phyloP scores from a whole-genome alignment of 2,797 vertebrate genomes.

The Macroramphosus scolopax region DNA sequence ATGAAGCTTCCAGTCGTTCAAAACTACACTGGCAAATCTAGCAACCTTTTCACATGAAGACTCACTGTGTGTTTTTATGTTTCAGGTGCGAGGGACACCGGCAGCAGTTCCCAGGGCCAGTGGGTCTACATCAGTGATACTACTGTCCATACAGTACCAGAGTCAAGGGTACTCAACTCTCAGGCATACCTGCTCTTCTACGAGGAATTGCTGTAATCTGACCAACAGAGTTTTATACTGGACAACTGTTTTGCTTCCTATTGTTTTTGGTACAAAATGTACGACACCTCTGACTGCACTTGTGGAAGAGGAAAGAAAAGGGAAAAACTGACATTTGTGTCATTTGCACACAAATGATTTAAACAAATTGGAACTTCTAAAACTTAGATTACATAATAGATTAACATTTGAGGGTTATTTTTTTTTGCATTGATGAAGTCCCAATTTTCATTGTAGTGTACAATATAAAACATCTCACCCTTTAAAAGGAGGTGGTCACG shows the following conservation, averaged over 20 bases:
- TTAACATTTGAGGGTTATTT: slow-evolving; percentile 8
- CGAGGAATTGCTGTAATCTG: slow-evolving; percentile 85
- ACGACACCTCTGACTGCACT: slow-evolving; percentile 20
- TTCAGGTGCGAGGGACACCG: slow-evolving; percentile 84
- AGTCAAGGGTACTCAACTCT: slow-evolving; percentile 93
- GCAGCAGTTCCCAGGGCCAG: slow-evolving; percentile 79
- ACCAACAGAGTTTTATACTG: slow-evolving; percentile 12
- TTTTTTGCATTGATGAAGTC: no score
- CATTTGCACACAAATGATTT: slow-evolving; percentile 11
- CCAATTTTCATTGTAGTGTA: no score
- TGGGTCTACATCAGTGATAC: slow-evolving; percentile 97
- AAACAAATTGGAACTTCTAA: slow-evolving; percentile 10
- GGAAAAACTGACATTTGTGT: slow-evolving; percentile 12
- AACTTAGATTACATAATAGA: no score
- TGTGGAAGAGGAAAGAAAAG: slow-evolving; percentile 24
- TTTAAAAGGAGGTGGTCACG: slow-evolving; percentile 28
- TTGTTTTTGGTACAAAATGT: slow-evolving; percentile 29
- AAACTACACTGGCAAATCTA: no score
- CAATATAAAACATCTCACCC: background rate
- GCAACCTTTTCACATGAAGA: no score
- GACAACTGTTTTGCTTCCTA: slow-evolving; percentile 22
- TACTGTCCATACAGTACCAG: slow-evolving; percentile 90
- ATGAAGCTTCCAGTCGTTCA: no score
- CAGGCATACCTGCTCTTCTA: slow-evolving; percentile 99
- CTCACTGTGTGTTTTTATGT: slow-evolving; percentile 20